A percentile compares a stretch with the other conserved stretches of the same genome.
These are phyloP conservation scores for Pluvianellus socialis DNA, from an alignment of 2,113 vertebrate species.

Conservation along the genomic window DNA sequence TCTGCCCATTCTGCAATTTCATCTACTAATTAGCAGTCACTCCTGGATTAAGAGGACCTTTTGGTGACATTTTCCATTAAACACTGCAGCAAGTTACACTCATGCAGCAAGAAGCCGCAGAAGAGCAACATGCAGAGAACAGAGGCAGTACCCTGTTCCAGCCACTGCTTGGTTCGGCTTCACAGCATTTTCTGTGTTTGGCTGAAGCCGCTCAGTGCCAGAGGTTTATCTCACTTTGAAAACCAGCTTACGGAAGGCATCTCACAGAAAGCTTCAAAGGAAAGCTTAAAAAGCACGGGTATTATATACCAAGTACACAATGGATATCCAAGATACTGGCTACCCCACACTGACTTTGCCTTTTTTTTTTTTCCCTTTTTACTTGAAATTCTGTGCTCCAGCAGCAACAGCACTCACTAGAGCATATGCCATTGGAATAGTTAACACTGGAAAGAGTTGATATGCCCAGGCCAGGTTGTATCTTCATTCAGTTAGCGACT, in stretches of 20 bases:
- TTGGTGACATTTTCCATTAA: background rate
- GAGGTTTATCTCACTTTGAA: slow-evolving; percentile 38
- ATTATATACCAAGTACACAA: background rate
- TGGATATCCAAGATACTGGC: background rate
- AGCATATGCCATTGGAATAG: background rate
- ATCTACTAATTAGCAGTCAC: background rate
- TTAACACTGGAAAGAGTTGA: background rate
- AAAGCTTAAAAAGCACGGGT: background rate
- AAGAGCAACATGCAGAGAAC: background rate
- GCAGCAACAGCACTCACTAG: background rate
- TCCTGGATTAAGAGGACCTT: background rate
- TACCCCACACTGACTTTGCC: background rate
- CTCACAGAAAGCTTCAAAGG: background rate
- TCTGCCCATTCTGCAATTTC: background rate
- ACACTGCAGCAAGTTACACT: background rate
- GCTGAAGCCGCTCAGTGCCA: background rate
- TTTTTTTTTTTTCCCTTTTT: background rate
- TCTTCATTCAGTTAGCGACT: background rate
- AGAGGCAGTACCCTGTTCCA: background rate
- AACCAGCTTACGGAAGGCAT: background rate
- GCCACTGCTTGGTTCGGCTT: background rate
- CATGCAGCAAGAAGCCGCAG: background rate
- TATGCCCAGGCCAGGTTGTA: background rate
- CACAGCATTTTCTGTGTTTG: background rate
- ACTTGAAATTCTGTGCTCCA: background rate